phyloP scores from a whole-genome alignment of 2,888 invertebrate genomes.

The Lamellibrachia satsuma region DNA sequence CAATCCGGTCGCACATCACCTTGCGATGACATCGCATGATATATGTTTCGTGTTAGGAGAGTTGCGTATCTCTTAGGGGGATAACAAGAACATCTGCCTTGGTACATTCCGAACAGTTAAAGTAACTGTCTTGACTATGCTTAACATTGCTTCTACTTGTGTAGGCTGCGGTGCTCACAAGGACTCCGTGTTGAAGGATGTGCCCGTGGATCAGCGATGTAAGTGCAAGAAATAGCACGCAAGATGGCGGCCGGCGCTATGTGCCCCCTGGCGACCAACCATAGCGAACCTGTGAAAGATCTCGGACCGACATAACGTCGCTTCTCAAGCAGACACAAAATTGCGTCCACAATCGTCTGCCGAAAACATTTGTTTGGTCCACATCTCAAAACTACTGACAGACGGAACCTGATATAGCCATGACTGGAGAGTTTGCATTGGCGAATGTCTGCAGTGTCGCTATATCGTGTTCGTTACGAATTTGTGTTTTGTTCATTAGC shows the following conservation, averaged over 20 bases:
- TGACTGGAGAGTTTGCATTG: background rate
- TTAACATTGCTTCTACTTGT: background rate
- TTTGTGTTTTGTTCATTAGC: background rate
- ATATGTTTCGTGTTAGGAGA: background rate
- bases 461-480: background rate
- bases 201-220: background rate
- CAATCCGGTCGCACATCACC: background rate
- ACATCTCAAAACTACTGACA: background rate
- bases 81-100: background rate
- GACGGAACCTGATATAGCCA: background rate
- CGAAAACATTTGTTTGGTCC: background rate
- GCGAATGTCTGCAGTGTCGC: background rate
- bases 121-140: background rate
- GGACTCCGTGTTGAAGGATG: background rate
- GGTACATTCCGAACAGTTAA: background rate
- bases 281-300: background rate
- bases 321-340: background rate
- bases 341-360: background rate
- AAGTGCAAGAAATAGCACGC: constrained; percentile 20
- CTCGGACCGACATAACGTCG: background rate
- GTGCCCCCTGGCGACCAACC: background rate
- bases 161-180: constrained; percentile 14
- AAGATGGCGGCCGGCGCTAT: background rate
- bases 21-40: background rate
- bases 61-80: background rate